Conservation (phyloP, 2,113 vertebrate genomes). For the Oplegnathus fasciatus region DNA sequence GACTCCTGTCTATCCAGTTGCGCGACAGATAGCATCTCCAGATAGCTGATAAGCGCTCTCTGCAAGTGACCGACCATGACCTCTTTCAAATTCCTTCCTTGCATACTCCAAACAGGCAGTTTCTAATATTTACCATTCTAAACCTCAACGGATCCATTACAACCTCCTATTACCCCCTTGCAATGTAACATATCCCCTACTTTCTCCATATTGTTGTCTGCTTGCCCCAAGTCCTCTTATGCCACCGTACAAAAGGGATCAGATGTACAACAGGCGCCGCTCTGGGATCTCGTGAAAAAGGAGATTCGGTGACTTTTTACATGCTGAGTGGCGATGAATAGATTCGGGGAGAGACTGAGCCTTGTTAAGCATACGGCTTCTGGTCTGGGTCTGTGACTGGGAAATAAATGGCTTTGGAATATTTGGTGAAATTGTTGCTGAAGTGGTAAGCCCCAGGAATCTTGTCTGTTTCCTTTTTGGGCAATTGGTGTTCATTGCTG, state of each 20-base stretch:
- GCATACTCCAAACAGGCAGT: slow-evolving; percentile 26
- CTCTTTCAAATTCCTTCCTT: slow-evolving; percentile 59
- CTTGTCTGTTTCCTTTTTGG: slow-evolving; percentile 32
- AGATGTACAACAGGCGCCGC: slow-evolving; percentile 79
- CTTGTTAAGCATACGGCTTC: slow-evolving; percentile 49
- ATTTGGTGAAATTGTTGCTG: slow-evolving; percentile 38
- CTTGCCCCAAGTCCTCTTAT: slow-evolving; percentile 62
- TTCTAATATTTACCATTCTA: slow-evolving; percentile 63
- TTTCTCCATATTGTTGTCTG: slow-evolving; percentile 78
- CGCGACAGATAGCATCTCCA: slow-evolving; percentile 74
- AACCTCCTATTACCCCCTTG: slow-evolving; percentile 56
- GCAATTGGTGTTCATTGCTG: slow-evolving; percentile 12
- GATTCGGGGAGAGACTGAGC: slow-evolving; percentile 55
- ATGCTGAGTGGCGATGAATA: slow-evolving; percentile 68
- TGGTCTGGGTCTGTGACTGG: slow-evolving; percentile 4
- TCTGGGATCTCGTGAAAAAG: slow-evolving; percentile 71
- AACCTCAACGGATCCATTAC: slow-evolving; percentile 60
- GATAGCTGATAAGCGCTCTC: slow-evolving; percentile 78
- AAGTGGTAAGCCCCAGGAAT: slow-evolving; percentile 53
- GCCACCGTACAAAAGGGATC: slow-evolving; percentile 79
- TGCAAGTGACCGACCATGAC: slow-evolving; percentile 68
- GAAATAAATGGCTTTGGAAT: slow-evolving; percentile 26
- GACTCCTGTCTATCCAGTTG: slow-evolving; percentile 73
- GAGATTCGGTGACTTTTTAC: slow-evolving; percentile 72
- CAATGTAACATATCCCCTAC: slow-evolving; percentile 77